Base-by-base conservation (phyloP, 2,797 vertebrate genomes). In the Chloroceryle amazona region DNA sequence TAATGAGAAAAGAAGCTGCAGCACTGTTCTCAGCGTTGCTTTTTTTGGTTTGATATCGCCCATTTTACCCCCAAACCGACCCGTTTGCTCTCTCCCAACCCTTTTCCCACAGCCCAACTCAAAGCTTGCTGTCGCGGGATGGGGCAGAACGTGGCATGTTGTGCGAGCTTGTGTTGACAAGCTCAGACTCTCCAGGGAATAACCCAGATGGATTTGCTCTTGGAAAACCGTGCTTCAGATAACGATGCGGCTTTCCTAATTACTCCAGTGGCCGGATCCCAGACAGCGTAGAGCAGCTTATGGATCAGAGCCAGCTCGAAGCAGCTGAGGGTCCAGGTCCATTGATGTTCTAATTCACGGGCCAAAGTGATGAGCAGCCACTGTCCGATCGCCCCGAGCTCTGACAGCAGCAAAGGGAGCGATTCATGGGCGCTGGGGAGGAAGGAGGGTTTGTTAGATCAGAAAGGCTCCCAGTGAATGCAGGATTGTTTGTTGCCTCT, bases 181-280 rank as follows among this genome's bases (percentile, higher is more conserved):
- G 80, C 75, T 66, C 62, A 37, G 61, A 12, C 55, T 78, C 91
- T 46, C 57, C 46, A 0, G 85, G 88, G 88, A 79, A 21, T 16
- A 35, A 46, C 52, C 51, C 94, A 91, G 91, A 67, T 90, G 91
- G 90, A 42, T 87, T 72, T 28, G 28, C 83, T 87, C 87, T 72
- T 41, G 71, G 83, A 78, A 93, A 90, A 23, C 84, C 42, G 6
- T 26, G 61, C 86, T 80, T 46, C 1, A 23, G 86, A 17, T 86
- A 71, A 81, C 3, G 49, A 63, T 39, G 74, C 3, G 11, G 54
- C 54, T 55, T 81, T 52, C 76, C 81, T 72, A 63, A 75, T 80
- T 35, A 44, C 18, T n/a, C 33, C 39, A 1, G 26, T 12, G 63
- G 79, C 70, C 21, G 2, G 54, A 49, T 71, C 87, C 80, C 91